Base-by-base conservation (phyloP, 2,113 vertebrate species). In the Carollia perspicillata region DNA sequence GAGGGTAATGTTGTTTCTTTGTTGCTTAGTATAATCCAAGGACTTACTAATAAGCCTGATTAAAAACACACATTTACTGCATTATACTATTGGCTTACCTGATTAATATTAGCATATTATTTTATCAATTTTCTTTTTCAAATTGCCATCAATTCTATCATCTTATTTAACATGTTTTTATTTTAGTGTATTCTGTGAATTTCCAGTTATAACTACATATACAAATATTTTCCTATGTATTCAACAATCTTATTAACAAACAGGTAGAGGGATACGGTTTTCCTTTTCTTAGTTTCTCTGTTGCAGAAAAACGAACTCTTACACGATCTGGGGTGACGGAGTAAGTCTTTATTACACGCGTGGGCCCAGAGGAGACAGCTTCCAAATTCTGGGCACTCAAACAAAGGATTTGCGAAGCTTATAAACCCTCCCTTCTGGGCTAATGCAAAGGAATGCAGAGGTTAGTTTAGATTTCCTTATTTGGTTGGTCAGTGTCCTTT, bases 111-210 rank as follows among this genome's bases (percentile, higher is more conserved):
- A 94, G 68, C 60, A 53, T n/a, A 79, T 2, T 47, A 23, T 2
- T 40, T 23, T 51, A 74, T 9, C 49, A 51, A 53, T 72, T 88
- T 81, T 71, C 40, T 44, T 84, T 94, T 93, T 55, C 44, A 93
- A 74, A 68, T 71, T 84, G 44, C n/a, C 16, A 42, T 75, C 16
- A 80, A 81, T 37, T 28, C 53, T 66, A 5, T 77, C 55, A 14
- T 23, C 17, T 74, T 72, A 96, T 68, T 72, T 77, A 65, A 86
- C 4, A 28, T 77, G 75, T 42, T 79, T 86, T 92, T 58, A 33
- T 79, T 95, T 81, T 51, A 89, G 13, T 84, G 94, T 92, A 71
- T 16, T 87, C 55, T 96, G 22, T 90, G 37, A 79, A 69, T 85
- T 79, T 94, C 42, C 55, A 90, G 26, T 81, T 90, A 55, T 47